A percentile compares a stretch with the other conserved stretches of the same genome.
phyloP scores from a whole-genome alignment of 2,113 vertebrate species.

The Passer domesticus region DNA sequence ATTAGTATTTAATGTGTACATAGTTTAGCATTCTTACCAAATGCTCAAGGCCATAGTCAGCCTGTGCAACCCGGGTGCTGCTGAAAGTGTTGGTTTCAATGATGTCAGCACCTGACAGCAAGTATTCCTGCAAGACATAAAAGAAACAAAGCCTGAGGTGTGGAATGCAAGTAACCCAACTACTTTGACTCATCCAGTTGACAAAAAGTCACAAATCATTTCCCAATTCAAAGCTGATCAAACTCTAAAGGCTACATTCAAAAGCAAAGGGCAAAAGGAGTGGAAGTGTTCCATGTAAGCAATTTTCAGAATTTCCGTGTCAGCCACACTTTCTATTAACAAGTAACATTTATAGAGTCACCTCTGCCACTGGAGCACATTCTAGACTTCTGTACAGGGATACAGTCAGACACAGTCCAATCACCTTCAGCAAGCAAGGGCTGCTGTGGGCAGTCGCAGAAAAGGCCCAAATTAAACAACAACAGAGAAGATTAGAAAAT shows the following conservation, averaged over 20 bases:
- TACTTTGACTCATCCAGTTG: neutral
- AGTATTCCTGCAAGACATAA: slow-evolving; percentile 83
- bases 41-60: slow-evolving; percentile 90
- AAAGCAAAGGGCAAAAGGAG: neutral
- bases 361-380: neutral
- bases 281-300: neutral
- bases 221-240: neutral
- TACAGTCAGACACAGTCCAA: neutral
- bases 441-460: neutral
- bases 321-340: neutral
- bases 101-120: slow-evolving; percentile 91
- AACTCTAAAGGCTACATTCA: neutral
- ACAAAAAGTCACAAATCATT: neutral
- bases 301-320: neutral
- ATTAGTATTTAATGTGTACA: neutral
- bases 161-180: neutral
- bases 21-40: slow-evolving; percentile 77
- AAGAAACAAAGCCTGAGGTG: neutral
- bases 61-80: slow-evolving; percentile 89
- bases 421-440: neutral
- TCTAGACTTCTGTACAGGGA: neutral
- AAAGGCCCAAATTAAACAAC: neutral
- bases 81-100: slow-evolving; percentile 98
- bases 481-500: neutral
- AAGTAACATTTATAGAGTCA: neutral